phyloP scores from a whole-genome alignment of 2,113 vertebrate species.

The Brachyhypopomus occidentalis region DNA sequence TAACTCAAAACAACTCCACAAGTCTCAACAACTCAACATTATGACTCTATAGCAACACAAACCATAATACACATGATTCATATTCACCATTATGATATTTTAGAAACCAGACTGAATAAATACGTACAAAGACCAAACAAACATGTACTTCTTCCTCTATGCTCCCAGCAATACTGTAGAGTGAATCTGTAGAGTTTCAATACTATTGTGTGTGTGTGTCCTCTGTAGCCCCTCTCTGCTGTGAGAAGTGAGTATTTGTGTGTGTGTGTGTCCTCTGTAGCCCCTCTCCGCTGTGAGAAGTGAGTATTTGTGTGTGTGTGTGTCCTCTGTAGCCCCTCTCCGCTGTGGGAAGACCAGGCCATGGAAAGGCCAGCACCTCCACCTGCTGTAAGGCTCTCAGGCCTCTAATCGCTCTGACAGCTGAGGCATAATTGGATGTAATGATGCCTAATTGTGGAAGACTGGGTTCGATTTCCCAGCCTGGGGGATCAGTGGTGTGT shows the following conservation, averaged over 20 bases:
- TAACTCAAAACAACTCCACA: no score
- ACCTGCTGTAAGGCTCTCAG: constrained; percentile 66
- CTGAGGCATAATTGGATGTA: constrained; percentile 78
- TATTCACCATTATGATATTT: no score
- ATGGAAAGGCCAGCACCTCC: constrained; percentile 66
- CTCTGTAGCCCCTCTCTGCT: background rate
- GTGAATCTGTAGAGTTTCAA: no score
- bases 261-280: background rate
- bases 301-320: background rate
- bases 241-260: background rate
- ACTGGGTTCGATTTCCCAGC: constrained; percentile 72
- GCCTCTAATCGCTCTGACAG: constrained; percentile 66
- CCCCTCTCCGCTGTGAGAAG: background rate
- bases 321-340: constrained; percentile 71
- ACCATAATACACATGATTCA: no score
- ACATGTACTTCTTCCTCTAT: no score
- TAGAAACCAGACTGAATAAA: no score
- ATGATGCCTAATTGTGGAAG: constrained; percentile 80
- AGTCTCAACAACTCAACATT: no score
- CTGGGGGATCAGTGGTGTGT: constrained; percentile 71
- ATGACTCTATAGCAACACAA: no score
- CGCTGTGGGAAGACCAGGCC: constrained; percentile 75
- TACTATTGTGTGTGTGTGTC: no score
- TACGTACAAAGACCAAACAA: no score
- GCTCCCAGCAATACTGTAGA: no score